Percentiles rank a stretch among this genome's conserved stretches.
Conservation (phyloP, 2,113 vertebrate species). For the Tupaia tana region DNA sequence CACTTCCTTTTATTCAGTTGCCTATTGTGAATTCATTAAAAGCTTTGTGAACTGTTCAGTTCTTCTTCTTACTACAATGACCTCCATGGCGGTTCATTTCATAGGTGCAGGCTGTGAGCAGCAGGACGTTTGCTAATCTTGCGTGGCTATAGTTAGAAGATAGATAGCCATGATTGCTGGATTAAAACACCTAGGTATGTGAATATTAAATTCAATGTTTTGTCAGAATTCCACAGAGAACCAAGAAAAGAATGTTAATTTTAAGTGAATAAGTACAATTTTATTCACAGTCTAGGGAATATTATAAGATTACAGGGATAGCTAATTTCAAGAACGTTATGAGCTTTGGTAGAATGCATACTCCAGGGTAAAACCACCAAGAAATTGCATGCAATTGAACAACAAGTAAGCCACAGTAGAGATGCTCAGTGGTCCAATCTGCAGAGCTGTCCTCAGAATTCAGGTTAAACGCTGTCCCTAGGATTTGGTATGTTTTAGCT, state of each 20-base stretch:
- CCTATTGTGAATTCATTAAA: slow-evolving; percentile 57
- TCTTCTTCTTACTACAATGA: slow-evolving; percentile 22
- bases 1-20: not conserved
- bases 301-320: slow-evolving; percentile 71
- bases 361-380: slow-evolving; percentile 49
- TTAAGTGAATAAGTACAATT: slow-evolving; percentile 80
- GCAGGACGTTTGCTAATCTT: slow-evolving; percentile 43
- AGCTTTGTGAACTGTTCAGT: not conserved
- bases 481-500: not conserved
- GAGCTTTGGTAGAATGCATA: slow-evolving; percentile 59
- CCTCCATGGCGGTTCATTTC: slow-evolving; percentile 27
- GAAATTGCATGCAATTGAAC: slow-evolving; percentile 48
- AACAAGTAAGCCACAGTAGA: slow-evolving; percentile 50
- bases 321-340: slow-evolving; percentile 75
- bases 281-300: slow-evolving; percentile 72
- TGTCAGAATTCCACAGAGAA: slow-evolving; percentile 79
- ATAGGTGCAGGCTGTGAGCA: slow-evolving; percentile 40
- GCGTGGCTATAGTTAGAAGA: slow-evolving; percentile 58
- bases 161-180: slow-evolving; percentile 62
- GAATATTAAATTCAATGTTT: slow-evolving; percentile 77
- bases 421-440: not conserved
- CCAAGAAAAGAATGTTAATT: slow-evolving; percentile 80
- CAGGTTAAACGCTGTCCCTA: slow-evolving; percentile 1
- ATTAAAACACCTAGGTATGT: slow-evolving; percentile 71
- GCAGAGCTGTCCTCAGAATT: not conserved